Percentiles rank a stretch among this genome's conserved stretches.
Conservation (phyloP, 2,888 invertebrate genomes). For the Sinohyriopsis cumingii region DNA sequence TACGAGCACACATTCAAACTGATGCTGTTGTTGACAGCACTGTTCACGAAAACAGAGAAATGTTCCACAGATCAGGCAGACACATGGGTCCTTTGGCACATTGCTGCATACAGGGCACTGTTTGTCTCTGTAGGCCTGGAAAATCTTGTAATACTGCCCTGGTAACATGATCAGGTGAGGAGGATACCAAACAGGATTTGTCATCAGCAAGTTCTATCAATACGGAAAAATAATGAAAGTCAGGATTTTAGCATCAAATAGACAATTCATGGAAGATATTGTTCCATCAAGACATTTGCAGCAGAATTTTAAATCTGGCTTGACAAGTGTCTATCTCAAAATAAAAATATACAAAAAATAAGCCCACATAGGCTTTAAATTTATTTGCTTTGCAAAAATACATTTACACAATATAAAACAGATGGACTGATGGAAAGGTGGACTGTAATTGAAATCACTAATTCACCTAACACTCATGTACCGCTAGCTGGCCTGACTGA, state of each 20-base stretch:
- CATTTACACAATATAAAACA: too few relatives aligned
- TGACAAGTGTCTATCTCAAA: too few relatives aligned
- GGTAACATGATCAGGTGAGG: constrained; percentile 90
- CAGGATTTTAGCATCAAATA: background rate
- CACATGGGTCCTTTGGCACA: constrained; percentile 91
- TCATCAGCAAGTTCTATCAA: constrained; percentile 56
- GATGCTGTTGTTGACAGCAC: constrained; percentile 77
- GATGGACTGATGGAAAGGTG: too few relatives aligned
- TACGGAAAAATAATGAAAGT: background rate
- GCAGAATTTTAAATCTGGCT: too few relatives aligned
- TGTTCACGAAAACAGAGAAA: constrained; percentile 84
- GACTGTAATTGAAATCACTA: too few relatives aligned
- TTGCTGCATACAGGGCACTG: constrained; percentile 91
- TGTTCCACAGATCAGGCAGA: constrained; percentile 93
- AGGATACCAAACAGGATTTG: constrained; percentile 74
- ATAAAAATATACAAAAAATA: too few relatives aligned
- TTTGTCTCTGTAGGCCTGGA: constrained; percentile 92
- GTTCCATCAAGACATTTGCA: background rate
- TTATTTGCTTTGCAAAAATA: too few relatives aligned
- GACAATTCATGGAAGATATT: background rate
- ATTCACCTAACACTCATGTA: too few relatives aligned
- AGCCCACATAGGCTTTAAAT: too few relatives aligned
- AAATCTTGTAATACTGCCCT: constrained; percentile 91
- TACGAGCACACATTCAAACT: constrained; percentile 89
- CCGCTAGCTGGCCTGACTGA: too few relatives aligned